A percentile compares a stretch with the other conserved stretches of the same genome.
Conservation (phyloP, 2,113 vertebrate genomes). For the Podarcis muralis region DNA sequence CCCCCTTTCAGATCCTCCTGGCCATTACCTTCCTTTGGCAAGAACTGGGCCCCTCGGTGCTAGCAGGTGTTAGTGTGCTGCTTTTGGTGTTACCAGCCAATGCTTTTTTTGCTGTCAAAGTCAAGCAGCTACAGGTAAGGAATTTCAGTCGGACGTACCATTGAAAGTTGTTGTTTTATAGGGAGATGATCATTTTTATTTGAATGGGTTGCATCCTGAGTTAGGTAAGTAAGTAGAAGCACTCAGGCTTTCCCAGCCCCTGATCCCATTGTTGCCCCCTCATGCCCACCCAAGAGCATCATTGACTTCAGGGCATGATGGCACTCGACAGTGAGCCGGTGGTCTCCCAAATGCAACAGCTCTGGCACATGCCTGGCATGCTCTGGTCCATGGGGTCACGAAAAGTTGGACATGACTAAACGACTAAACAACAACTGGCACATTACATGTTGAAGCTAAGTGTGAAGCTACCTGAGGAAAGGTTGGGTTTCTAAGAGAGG, state of each 20-base stretch:
- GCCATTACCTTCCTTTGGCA: conserved; percentile 68
- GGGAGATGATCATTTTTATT: background rate
- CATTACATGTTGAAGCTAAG: too few species aligned
- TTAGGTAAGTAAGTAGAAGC: too few species aligned
- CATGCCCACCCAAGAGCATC: background rate
- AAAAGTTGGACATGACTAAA: too few species aligned
- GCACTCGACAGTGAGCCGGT: background rate
- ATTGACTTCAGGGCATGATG: background rate
- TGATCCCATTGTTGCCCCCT: background rate
- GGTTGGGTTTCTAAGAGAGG: too few species aligned
- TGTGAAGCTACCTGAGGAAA: too few species aligned
- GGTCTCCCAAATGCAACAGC: too few species aligned
- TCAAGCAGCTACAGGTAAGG: conserved; percentile 70
- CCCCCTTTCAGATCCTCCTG: conserved; percentile 70
- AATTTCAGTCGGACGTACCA: background rate
- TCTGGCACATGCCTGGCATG: too few species aligned
- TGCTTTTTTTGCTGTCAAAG: conserved; percentile 57
- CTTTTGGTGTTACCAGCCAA: conserved; percentile 69
- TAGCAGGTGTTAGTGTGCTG: conserved; percentile 67
- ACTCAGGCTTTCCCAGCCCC: background rate
- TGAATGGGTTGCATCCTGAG: background rate
- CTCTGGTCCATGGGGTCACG: too few species aligned
- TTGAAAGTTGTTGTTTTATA: background rate
- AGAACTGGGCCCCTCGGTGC: conserved; percentile 66
- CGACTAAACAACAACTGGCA: too few species aligned